A percentile compares a stretch with the other conserved stretches of the same genome.
Evolutionary conservation across 2,888 invertebrate species (phyloP).

Genomic region (Aethes cnicana): DNA sequence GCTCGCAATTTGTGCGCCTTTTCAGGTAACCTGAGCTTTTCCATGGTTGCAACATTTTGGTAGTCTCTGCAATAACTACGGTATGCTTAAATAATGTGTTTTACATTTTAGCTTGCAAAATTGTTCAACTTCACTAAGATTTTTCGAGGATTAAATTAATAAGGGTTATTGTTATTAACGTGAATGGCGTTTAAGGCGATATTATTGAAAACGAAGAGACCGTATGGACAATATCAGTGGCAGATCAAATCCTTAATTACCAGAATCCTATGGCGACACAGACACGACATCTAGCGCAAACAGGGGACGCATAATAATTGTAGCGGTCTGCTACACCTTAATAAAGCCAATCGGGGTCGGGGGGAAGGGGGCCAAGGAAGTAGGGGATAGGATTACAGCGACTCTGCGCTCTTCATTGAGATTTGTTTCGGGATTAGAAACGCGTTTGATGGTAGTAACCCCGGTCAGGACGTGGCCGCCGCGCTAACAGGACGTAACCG

Average conservation of each 20-base stretch:
- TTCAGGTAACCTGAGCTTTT: conserved; percentile 55
- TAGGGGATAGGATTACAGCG: conserved; percentile 66
- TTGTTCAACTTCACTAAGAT: too few relatives aligned
- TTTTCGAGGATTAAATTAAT: background rate
- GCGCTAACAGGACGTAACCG: conserved; percentile 54
- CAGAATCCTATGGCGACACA: conserved; percentile 72
- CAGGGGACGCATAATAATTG: conserved; percentile 82
- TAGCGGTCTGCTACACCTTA: conserved; percentile 82
- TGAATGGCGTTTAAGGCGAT: conserved; percentile 16
- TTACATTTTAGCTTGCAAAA: background rate
- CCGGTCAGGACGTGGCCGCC: conserved; percentile 52
- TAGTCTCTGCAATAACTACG: conserved; percentile 23
- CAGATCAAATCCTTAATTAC: conserved; percentile 79
- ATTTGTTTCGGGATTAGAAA: conserved; percentile 81
- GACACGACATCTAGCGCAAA: conserved; percentile 78
- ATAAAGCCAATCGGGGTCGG: conserved; percentile 78
- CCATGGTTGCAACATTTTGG: conserved; percentile 15
- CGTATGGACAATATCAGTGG: conserved; percentile 61
- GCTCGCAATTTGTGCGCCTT: conserved; percentile 72
- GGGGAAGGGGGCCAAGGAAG: conserved; percentile 44
- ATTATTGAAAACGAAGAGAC: conserved; percentile 41
- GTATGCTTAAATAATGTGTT: conserved; percentile 24
- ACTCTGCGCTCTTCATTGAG: conserved; percentile 79
- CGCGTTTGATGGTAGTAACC: conserved; percentile 74
- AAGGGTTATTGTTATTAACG: conserved; percentile 4